Evolutionary conservation across 2,797 vertebrate species (phyloP), one percentile per base, ranked within the genome.

Genomic region (Craterocephalus amniculus): DNA sequence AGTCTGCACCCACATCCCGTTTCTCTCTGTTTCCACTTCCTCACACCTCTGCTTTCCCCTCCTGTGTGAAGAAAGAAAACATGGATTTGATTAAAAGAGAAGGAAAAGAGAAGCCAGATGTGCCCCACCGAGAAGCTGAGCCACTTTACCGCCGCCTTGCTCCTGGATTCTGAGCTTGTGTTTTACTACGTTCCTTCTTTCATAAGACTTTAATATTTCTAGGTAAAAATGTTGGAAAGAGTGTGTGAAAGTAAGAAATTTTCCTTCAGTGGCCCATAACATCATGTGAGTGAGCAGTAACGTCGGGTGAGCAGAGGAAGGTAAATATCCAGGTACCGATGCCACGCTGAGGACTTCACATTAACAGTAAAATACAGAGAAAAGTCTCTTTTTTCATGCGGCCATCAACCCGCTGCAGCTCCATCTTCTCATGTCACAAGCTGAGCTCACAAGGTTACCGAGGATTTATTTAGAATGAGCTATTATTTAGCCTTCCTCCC

Each of bases 41-140:
- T 68, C 65, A 34, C 24, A 4, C 57, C 45, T 69, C 54, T 58
- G 60, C 68, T 54, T 36, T 40, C 58, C 26, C 57, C 57, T 67
- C 49, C 62, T 66, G 82, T 87, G 75, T 36, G 63, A 72, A 63
- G 49, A 73, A 8, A 78, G 29, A 73, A 22, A 56, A 78, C 18
- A 22, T 52, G 55, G 24, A 71, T 71, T n/a, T 27, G 34, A 57
- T 65, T 40, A 40, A 58, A 31, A 72, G 13, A 43, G 8, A 51
- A 20, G 11, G 26, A 2, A 27, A 26, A 64, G n/a, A 54, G 20
- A 62, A 62, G 48, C 18, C 63, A 68, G 78, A 80, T 70, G 66
- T 73, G 13, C 11, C 60, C n/a, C 2, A 18, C 36, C 51, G 52
- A 54, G n/a, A 11, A 38, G 51, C 14, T 10, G 31, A 32, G 48